A percentile compares a stretch with the other conserved stretches of the same genome.
These are phyloP conservation scores for Drosophila saltans DNA, from an alignment of 1,140 invertebrate genomes.

Conservation along the genomic window DNA sequence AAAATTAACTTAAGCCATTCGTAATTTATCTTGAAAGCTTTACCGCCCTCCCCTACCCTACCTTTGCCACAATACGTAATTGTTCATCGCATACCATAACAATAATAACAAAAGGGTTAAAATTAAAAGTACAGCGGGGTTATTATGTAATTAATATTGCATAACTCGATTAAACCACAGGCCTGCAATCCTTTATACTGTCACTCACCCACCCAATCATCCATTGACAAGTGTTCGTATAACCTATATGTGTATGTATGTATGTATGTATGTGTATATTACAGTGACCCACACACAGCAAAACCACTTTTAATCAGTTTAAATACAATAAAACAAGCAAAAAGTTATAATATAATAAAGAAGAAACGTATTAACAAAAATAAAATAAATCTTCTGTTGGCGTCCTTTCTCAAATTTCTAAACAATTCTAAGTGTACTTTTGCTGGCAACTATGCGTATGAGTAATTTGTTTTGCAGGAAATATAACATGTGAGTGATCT, in stretches of 20 bases:
- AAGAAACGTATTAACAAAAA: too few species aligned
- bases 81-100: not conserved
- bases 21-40: conserved; percentile 10
- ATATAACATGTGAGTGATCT: conserved; percentile 6
- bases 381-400: too few species aligned
- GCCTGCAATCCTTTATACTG: conserved; percentile 14
- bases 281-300: not conserved
- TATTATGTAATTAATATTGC: conserved; percentile 66
- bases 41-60: not conserved
- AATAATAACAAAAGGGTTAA: not conserved
- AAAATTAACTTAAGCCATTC: conserved; percentile 21
- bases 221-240: conserved; percentile 40
- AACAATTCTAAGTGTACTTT: too few species aligned
- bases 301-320: too few species aligned
- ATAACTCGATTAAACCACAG: conserved; percentile 63
- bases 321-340: too few species aligned
- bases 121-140: not conserved
- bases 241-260: not conserved
- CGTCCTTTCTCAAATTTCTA: too few species aligned
- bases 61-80: not conserved
- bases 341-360: too few species aligned
- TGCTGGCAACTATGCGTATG: not conserved
- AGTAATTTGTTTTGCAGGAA: conserved; percentile 7
- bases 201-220: conserved; percentile 5
- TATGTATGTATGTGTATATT: not conserved